These are phyloP conservation scores for Drosophila sp. DNA, from an alignment of 1,140 invertebrate species.

Conservation along the genomic window DNA sequence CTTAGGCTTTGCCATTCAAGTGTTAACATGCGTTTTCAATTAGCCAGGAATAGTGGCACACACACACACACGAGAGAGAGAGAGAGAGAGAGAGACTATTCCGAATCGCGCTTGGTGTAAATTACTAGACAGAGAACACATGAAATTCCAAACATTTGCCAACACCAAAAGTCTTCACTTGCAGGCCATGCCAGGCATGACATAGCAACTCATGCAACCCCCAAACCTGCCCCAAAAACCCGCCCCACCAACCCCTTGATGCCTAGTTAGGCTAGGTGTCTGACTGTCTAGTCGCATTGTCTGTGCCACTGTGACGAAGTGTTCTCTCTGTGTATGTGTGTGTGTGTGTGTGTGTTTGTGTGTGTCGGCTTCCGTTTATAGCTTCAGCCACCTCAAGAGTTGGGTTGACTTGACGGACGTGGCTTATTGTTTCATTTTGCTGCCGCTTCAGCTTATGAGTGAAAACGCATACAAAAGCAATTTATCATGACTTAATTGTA, in stretches of 20 bases:
- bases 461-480: conserved; percentile 78
- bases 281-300: conserved; percentile 75
- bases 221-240: neutral
- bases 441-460: conserved; percentile 68
- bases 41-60: conserved; percentile 39
- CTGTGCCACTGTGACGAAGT: conserved; percentile 61
- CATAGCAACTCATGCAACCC: conserved; percentile 11
- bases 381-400: conserved; percentile 75
- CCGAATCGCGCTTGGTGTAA: conserved; percentile 50
- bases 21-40: conserved; percentile 72
- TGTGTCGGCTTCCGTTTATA: conserved; percentile 63
- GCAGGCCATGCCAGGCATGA: conserved; percentile 31
- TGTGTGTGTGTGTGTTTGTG: conserved; percentile 35
- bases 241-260: neutral
- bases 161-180: conserved; percentile 50
- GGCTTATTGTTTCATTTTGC: conserved; percentile 80
- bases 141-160: conserved; percentile 59
- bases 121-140: conserved; percentile 62
- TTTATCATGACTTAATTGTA: conserved; percentile 78
- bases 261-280: conserved; percentile 37
- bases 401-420: conserved; percentile 74
- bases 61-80: neutral
- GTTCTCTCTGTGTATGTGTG: conserved; percentile 30
- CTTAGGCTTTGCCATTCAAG: conserved; percentile 31
- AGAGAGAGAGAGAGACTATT: neutral